Base-by-base conservation (phyloP, 2,113 vertebrate species). In the Hyla sarda region DNA sequence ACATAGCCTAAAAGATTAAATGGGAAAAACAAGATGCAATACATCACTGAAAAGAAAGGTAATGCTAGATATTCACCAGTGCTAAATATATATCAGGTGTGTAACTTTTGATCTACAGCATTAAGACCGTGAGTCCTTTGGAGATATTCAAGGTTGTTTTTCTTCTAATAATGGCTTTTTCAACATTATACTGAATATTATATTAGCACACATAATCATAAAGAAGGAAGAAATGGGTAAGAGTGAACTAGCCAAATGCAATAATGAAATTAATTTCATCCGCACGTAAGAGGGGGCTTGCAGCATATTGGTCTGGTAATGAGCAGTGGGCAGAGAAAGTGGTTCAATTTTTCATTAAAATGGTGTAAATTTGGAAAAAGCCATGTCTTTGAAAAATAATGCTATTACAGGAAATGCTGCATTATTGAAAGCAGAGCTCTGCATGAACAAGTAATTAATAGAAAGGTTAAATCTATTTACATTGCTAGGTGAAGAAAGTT, bases 391-490 rank as follows among this genome's bases (percentile, higher is more conserved):
- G 67, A 81, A 74, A 87, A 82, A 74, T 60, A 74, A 87, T 82
- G 78, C 77, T 73, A 69, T 87, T 82, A 74, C 65, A 74, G 85
- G 85, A 73, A 74, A 74, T 73, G 67, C 85, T 82, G 77, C 52
- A 60, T 82, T 87, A 87, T 62, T 82, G 67, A 87, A 87, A 62
- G 69, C 52, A n/a, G 78, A 32, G 47, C 69, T 81, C 79, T 72
- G 45, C 52, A 82, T 74, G 78, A 82, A 58, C 76, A 72, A 82
- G 77, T 87, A 74, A 87, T 87, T 87, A 87, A 87, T 87, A 82
- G 80, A 87, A 87, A 87, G 85, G 85, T 87, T 82, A 87, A 82
- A 81, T 87, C 85, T 82, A 82, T 87, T 82, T 87, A 87, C 85
- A 74, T 73, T 82, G 85, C 65, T 87, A 62, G 85, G 85, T 74